These are phyloP conservation scores for Hippocampus barbouri DNA, from an alignment of 2,113 vertebrate genomes.

Conservation along the genomic window DNA sequence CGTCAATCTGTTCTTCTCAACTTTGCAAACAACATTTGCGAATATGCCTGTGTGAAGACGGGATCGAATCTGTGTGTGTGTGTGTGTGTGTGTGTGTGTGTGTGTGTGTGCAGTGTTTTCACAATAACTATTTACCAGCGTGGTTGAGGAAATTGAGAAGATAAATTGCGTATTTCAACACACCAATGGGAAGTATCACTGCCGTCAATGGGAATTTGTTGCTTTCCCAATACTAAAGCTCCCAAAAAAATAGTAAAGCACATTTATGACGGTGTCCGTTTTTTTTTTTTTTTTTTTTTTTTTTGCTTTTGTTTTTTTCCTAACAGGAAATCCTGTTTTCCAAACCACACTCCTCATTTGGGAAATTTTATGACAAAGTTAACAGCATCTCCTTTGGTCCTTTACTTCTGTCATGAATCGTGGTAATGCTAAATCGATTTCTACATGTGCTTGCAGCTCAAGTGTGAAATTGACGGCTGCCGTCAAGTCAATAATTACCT, in stretches of 20 bases:
- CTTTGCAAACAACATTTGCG: neutral
- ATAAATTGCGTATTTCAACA: conserved; percentile 12
- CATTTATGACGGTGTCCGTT: neutral
- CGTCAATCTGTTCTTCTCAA: neutral
- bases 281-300: neutral
- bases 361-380: conserved; percentile 19
- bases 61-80: neutral
- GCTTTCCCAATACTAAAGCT: conserved; percentile 23
- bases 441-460: neutral
- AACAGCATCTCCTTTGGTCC: conserved; percentile 54
- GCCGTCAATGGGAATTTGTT: conserved; percentile 27
- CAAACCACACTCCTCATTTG: conserved; percentile 3
- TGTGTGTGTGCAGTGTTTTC: neutral
- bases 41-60: conserved; percentile 10
- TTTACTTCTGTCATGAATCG: conserved; percentile 20
- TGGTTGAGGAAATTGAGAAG: conserved; percentile 2
- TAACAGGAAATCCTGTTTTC: too few species aligned
- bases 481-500: neutral
- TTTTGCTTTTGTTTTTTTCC: neutral
- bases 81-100: neutral
- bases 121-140: neutral
- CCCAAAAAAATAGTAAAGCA: neutral
- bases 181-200: conserved; percentile 13
- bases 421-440: conserved; percentile 29
- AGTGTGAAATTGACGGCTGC: neutral